These are phyloP conservation scores for Stegodyphus dumicola DNA, from an alignment of 1,140 invertebrate genomes.

Conservation along the genomic window DNA sequence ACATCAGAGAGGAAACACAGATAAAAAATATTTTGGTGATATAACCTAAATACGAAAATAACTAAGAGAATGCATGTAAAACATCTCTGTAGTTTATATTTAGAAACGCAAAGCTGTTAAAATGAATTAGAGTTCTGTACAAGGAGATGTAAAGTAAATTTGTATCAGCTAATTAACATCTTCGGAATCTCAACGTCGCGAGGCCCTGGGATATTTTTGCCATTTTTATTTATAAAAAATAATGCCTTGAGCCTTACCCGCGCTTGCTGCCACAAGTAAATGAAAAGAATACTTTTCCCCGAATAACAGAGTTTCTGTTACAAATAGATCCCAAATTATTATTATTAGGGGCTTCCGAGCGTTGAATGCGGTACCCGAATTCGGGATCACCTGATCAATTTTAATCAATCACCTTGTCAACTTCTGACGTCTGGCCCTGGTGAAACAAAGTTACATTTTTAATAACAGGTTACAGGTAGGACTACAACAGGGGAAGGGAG, in stretches of 20 bases:
- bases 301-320: conserved; percentile 36
- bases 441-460: conserved; percentile 61
- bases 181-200: too few species aligned
- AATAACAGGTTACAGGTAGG: conserved; percentile 53
- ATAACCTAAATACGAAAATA: too few species aligned
- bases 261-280: conserved; percentile 16
- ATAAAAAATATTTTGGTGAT: too few species aligned
- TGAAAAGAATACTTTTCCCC: conserved; percentile 20
- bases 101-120: too few species aligned
- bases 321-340: conserved; percentile 56
- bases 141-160: too few species aligned
- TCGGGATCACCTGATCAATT: conserved; percentile 60
- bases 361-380: conserved; percentile 49
- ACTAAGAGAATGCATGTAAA: too few species aligned
- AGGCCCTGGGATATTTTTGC: conserved; percentile 10
- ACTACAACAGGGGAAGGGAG: conserved; percentile 33
- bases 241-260: background rate
- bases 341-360: conserved; percentile 57
- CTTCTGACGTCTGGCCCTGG: conserved; percentile 50
- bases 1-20: too few species aligned
- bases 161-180: too few species aligned
- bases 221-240: background rate
- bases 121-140: too few species aligned
- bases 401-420: conserved; percentile 61
- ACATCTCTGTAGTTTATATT: too few species aligned